Conservation (phyloP, 2,113 vertebrate genomes). For the Spea bombifrons region DNA sequence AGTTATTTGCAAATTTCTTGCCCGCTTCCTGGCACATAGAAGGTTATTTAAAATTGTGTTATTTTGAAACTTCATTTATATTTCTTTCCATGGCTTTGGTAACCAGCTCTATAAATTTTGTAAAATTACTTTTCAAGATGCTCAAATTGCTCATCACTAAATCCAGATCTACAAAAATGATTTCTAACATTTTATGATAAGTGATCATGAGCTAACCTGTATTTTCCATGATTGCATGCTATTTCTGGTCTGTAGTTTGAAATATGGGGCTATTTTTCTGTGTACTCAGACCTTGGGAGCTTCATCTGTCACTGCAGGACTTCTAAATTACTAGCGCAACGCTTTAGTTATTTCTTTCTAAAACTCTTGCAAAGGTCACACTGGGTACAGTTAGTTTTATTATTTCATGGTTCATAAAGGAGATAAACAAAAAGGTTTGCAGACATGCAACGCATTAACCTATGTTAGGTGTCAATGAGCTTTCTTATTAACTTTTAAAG, state of each 20-base stretch:
- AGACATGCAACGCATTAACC: constrained; percentile 19
- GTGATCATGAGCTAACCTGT: constrained; percentile 19
- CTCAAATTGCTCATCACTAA: background rate
- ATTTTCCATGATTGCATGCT: constrained; percentile 35
- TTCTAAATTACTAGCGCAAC: constrained; percentile 34
- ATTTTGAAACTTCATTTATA: background rate
- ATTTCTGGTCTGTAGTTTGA: constrained; percentile 21
- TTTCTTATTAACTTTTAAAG: constrained; percentile 27
- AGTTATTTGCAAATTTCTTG: background rate
- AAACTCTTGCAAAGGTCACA: constrained; percentile 41
- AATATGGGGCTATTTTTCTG: constrained; percentile 37
- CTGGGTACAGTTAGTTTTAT: constrained; percentile 37
- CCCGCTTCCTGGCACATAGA: background rate
- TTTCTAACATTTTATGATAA: constrained; percentile 25
- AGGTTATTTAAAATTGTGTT: background rate
- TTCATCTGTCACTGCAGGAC: constrained; percentile 31
- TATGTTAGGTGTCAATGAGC: constrained; percentile 8
- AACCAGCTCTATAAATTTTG: constrained; percentile 39
- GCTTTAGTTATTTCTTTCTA: constrained; percentile 40
- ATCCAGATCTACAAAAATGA: constrained; percentile 11
- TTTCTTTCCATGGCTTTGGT: constrained; percentile 23
- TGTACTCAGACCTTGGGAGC: constrained; percentile 39
- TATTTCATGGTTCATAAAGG: constrained; percentile 42
- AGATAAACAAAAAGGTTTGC: constrained; percentile 32
- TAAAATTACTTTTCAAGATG: constrained; percentile 31